These are phyloP conservation scores for Ceratitis capitata DNA, from an alignment of 1,140 invertebrate genomes.

Conservation along the genomic window DNA sequence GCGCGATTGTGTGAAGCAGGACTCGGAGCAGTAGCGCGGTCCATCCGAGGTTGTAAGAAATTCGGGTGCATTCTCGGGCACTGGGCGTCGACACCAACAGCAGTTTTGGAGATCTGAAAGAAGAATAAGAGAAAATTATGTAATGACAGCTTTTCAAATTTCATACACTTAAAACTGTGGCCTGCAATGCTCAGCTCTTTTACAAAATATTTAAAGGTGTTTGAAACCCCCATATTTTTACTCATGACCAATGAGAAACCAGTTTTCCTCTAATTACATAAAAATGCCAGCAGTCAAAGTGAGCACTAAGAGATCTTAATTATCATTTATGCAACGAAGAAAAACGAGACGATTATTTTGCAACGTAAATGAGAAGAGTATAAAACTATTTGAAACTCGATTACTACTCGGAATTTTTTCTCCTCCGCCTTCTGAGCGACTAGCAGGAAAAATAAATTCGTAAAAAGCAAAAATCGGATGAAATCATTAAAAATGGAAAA, in stretches of 20 bases:
- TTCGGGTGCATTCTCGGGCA: conserved; percentile 68
- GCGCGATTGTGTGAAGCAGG: conserved; percentile 88
- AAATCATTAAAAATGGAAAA: conserved; percentile 37
- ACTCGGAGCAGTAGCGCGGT: conserved; percentile 82
- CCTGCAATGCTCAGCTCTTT: not conserved
- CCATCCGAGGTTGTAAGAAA: conserved; percentile 69
- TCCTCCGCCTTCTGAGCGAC: not conserved
- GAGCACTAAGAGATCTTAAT: not conserved
- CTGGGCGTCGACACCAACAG: conserved; percentile 71
- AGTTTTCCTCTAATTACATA: not conserved
- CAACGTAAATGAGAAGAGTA: not conserved
- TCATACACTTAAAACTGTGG: too few relatives aligned
- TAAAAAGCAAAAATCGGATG: conserved; percentile 20
- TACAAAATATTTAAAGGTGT: not conserved
- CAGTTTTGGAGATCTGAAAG: conserved; percentile 65
- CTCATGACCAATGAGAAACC: not conserved
- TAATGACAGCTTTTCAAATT: too few relatives aligned
- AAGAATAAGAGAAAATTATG: not conserved
- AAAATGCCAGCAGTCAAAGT: not conserved
- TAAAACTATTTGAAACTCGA: conserved; percentile 7
- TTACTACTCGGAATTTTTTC: not conserved
- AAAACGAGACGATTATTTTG: not conserved
- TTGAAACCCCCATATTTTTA: too few relatives aligned
- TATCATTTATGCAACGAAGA: not conserved
- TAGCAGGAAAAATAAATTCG: not conserved